Base-by-base conservation (phyloP, 2,888 invertebrate genomes). In the Glaucopsyche alexis region DNA sequence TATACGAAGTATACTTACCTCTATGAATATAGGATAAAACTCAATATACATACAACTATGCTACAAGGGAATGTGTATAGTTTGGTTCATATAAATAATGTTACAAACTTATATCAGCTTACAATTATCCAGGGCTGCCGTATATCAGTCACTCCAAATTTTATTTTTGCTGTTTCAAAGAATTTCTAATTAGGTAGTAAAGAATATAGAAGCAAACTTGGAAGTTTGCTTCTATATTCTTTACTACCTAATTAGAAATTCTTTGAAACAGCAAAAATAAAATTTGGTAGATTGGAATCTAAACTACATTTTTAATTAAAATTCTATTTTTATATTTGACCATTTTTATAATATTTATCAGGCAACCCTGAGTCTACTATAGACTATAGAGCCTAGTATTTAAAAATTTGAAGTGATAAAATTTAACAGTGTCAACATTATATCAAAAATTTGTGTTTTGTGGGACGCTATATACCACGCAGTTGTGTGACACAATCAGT, bases 371-470 rank as follows among this genome's bases (percentile, higher is more conserved):
- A 73, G 55, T 71, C 40, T 45, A 67, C 55, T 74, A 71, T 72
- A 74, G 64, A 67, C 55, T 74, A 71, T 72, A 74, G 64, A 73
- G 74, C 55, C 75, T 74, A 71, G 75, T 71, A 67, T 72, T 74
- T 49, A 72, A 69, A 49, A 52, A 55, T 71, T 66, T 75, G 74
- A 82, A 86, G 82, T 81, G 83, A 87, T 89, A 90, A 89, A 88
- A 88, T 91, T 87, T 87, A 83, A 88, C 85, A 89, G 79, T 83
- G 87, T 88, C 86, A 89, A 89, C 88, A 88, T 85, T 80, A 80
- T 83, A 75, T 83, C 84, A 85, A 82, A 81, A 82, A 83, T 82
- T 52, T 42, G 72, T 72, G 72, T 72, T 52, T 52, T 72, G 72
- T 52, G 72, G 19, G 72, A 72, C 67, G 45, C 72, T 55, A 72